Percentiles rank a stretch among this genome's conserved stretches.
Evolutionary conservation across 1,140 invertebrate species (phyloP).

Genomic region (Diachasma alloeum): DNA sequence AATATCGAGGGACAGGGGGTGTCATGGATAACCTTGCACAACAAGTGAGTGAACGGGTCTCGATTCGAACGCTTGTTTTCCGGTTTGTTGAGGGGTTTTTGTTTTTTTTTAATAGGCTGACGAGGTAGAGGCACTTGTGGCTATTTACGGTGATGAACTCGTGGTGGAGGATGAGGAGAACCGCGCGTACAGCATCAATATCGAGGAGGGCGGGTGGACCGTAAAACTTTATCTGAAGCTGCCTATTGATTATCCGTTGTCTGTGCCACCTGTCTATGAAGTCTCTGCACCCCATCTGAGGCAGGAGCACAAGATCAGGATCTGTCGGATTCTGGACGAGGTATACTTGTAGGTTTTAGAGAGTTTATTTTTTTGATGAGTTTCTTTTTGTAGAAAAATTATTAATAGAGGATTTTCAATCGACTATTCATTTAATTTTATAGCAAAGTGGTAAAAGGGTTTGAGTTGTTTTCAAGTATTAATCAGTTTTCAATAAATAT

Average conservation of each 20-base stretch:
- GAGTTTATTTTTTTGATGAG: slow-evolving; percentile 25
- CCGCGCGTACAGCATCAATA: slow-evolving; percentile 68
- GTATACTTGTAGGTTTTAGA: slow-evolving; percentile 72
- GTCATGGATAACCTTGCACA: slow-evolving; percentile 13
- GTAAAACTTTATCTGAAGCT: slow-evolving; percentile 70
- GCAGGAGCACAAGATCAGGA: slow-evolving; percentile 65
- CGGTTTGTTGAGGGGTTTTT: background rate
- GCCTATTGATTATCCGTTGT: slow-evolving; percentile 72
- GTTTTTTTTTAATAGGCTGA: slow-evolving; percentile 65
- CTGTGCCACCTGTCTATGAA: slow-evolving; percentile 74
- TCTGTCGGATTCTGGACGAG: slow-evolving; percentile 70
- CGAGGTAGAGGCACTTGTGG: slow-evolving; percentile 77
- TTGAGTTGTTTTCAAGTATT: too few relatives aligned
- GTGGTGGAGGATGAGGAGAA: slow-evolving; percentile 68
- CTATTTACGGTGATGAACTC: slow-evolving; percentile 82
- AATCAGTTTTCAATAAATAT: too few relatives aligned
- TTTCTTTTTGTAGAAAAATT: slow-evolving; percentile 17
- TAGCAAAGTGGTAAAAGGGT: too few relatives aligned
- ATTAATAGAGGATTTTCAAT: too few relatives aligned
- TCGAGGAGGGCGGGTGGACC: slow-evolving; percentile 63
- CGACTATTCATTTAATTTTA: too few relatives aligned
- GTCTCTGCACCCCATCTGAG: slow-evolving; percentile 77
- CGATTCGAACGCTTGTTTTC: background rate
- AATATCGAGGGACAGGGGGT: background rate
- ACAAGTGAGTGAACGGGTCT: background rate